A percentile compares a stretch with the other conserved stretches of the same genome.
phyloP scores from a whole-genome alignment of 2,888 invertebrate species.

The Monopis laevigella region DNA sequence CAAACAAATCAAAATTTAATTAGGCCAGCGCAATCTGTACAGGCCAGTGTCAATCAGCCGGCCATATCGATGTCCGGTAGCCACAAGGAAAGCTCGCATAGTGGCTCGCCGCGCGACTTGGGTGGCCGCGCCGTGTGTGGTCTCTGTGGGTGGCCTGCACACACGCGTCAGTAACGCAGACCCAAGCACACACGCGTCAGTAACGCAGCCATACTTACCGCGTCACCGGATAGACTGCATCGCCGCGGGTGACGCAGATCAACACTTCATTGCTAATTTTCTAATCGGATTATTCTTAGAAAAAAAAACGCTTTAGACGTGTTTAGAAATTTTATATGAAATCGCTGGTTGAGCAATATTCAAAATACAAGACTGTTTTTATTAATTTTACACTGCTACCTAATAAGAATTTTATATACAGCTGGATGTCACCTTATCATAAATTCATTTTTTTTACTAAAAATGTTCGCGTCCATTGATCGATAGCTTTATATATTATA shows the following conservation, averaged over 20 bases:
- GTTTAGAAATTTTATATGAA: too few species aligned
- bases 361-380: too few species aligned
- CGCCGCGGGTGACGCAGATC: slow-evolving; percentile 38
- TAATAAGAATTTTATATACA: too few species aligned
- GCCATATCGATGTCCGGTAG: slow-evolving; percentile 30
- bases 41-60: slow-evolving; percentile 15
- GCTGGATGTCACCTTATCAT: too few species aligned
- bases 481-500: too few species aligned
- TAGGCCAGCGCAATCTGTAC: slow-evolving; percentile 16
- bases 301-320: background rate
- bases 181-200: slow-evolving; percentile 62
- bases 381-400: too few species aligned
- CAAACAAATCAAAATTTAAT: slow-evolving; percentile 31
- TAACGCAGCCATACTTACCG: slow-evolving; percentile 60
- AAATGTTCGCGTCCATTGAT: too few species aligned
- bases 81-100: slow-evolving; percentile 15
- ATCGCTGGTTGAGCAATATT: too few species aligned
- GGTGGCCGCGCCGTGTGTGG: slow-evolving; percentile 64
- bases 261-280: slow-evolving; percentile 25
- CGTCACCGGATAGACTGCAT: slow-evolving; percentile 64
- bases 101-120: slow-evolving; percentile 52
- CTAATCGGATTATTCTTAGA: slow-evolving; percentile 31
- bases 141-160: slow-evolving; percentile 64
- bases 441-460: too few species aligned
- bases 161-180: slow-evolving; percentile 28